Base-by-base conservation (phyloP, 2,113 vertebrate species). In the Etheostoma cragini region DNA sequence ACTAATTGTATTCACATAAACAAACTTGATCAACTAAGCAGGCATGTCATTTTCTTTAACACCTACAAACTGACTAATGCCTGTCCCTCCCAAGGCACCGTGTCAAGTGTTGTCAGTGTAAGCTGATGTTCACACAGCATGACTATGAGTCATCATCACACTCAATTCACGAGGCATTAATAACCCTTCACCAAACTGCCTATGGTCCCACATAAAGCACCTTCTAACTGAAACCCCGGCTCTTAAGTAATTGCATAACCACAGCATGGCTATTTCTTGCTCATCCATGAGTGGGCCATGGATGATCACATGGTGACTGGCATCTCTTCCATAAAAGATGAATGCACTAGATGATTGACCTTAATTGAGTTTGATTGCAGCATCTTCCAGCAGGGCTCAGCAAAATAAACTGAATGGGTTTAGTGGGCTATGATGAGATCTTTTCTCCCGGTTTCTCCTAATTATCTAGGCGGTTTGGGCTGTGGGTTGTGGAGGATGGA, bases 311-410 rank as follows among this genome's bases (percentile, higher is more conserved):
- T 79, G 15, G 46, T 54, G 86, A 80, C 58, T 74, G 78, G 63
- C 79, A 63, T 74, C 53, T 79, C 30, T 69, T 60, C 72, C 21
- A 30, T 49, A 24, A 64, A 72, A 63, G 73, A 92, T 81, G 72
- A 87, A 85, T 77, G 71, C 61, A 53, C 35, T 5, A 65, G 72
- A 45, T 79, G 86, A 84, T 54, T 72, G 91, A 89, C 90, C 91
- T 87, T 89, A 92, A 94, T 93, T 93, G 72, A 89, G 67, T 93
- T 88, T 91, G 90, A 94, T 90, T 60, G 72, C 75, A 80, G 69
- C 71, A 83, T 89, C 81, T 77, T 87, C 70, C 80, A 85, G 60
- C 77, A 80, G 70, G 71, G 67, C 76, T 89, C 79, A 86, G 82
- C 81, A 89, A 78, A 88, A 82, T 64, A 61, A 80, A 19, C 74